Evolutionary conservation across 2,888 invertebrate species (phyloP).

Genomic region (Boloria euphrosyne): DNA sequence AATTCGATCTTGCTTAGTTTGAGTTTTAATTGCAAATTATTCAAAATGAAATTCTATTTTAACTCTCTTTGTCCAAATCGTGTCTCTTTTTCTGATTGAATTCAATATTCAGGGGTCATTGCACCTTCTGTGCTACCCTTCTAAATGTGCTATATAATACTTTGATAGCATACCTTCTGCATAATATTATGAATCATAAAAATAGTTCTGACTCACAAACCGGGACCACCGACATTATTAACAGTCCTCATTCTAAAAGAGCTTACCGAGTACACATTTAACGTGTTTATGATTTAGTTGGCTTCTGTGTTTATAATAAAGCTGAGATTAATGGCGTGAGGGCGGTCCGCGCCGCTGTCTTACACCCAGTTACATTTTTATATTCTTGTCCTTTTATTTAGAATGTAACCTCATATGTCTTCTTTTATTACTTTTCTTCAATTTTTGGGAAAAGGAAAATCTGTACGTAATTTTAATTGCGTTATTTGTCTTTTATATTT

Average conservation of each 20-base stretch:
- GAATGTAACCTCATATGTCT: conserved; percentile 61
- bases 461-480: conserved; percentile 3
- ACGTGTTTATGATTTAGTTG: conserved; percentile 73
- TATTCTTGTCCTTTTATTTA: conserved; percentile 65
- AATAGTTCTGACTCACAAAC: conserved; percentile 27
- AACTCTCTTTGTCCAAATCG: too few species aligned
- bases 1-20: too few species aligned
- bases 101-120: too few species aligned
- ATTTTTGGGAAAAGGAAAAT: conserved; percentile 42
- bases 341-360: conserved; percentile 56
- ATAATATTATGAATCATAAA: conserved; percentile 5
- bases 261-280: conserved; percentile 56
- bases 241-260: conserved; percentile 46
- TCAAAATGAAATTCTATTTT: too few species aligned
- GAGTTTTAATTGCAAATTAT: too few species aligned
- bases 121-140: too few species aligned
- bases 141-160: too few species aligned
- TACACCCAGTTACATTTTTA: conserved; percentile 68
- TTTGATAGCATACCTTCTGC: neutral
- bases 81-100: too few species aligned
- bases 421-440: conserved; percentile 65
- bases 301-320: conserved; percentile 76
- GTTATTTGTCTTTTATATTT: neutral
- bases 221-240: conserved; percentile 32
- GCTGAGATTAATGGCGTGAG: conserved; percentile 68